Base-by-base conservation (phyloP, 2,797 vertebrate species). In the Molothrus ater region DNA sequence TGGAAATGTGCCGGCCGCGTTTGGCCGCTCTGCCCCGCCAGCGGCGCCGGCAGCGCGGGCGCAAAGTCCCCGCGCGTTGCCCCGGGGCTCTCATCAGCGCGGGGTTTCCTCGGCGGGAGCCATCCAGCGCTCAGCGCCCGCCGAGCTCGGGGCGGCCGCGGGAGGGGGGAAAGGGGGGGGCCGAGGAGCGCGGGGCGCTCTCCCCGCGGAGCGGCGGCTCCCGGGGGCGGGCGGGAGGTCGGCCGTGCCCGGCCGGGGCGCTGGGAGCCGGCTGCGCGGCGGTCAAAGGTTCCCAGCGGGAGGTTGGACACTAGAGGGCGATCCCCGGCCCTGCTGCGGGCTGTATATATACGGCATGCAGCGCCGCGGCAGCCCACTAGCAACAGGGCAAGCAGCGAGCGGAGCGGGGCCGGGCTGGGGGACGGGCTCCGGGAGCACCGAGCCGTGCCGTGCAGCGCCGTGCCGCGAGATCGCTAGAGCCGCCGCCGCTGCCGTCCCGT, bases 301-400 rank as follows among this genome's bases (percentile, higher is more conserved):
- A 81, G 72, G 85, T 74, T 70, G 97, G 95, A 92, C 97, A 84
- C 97, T 96, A 97, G 97, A 96, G 97, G 98, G 97, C 97, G 97
- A 96, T 89, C 91, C 78, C 61, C 65, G 40, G 82, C 88, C 73
- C 56, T 16, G 68, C 34, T 29, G 78, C 31, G 59, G 71, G 83
- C 72, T 65, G 72, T 98, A 98, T 98, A 98, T 92, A 98, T 92
- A 73, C 48, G 48, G 47, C 79, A 73, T 59, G 61, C 93, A 83
- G 86, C 69, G 94, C 66, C 47, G 64, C 64, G 78, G 81, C 94
- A 66, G 81, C 88, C 84, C 96, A 98, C 40, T 96, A 92, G 94
- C 86, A 89, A 96, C 83, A 60, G 89, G 93, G 60, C 83, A 86
- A 48, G 66, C 78, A 18, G 51, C 36, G 86, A 95, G 95, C 6